These are phyloP conservation scores for Gnathonemus echidnorhynchus DNA, from an alignment of 2,113 vertebrate species.

Conservation along the genomic window DNA sequence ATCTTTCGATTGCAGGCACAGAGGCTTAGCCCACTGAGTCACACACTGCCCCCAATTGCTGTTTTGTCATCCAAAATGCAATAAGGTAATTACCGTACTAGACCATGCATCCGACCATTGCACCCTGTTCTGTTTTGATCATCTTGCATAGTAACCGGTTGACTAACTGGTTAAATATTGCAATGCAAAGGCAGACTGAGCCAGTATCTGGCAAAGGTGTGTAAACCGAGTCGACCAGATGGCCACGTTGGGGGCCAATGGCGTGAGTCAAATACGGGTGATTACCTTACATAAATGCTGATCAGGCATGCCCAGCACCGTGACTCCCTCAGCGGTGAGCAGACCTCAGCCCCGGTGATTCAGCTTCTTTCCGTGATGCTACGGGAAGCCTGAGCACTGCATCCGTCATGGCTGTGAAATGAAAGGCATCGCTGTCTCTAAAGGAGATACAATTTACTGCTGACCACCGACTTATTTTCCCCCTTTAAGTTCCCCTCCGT, in stretches of 20 bases:
- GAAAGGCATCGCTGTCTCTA: not conserved
- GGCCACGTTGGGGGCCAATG: not conserved
- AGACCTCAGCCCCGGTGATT: not conserved
- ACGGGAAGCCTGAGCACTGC: not conserved
- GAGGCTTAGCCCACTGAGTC: too few species aligned
- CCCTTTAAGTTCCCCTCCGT: not conserved
- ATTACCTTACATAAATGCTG: not conserved
- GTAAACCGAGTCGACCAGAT: not conserved
- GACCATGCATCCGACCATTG: not conserved
- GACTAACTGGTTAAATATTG: not conserved
- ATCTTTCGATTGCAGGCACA: too few species aligned
- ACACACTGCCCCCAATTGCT: not conserved
- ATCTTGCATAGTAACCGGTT: not conserved
- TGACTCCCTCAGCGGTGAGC: not conserved
- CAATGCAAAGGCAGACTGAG: not conserved
- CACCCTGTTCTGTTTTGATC: not conserved
- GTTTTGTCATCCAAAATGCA: not conserved
- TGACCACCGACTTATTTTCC: not conserved
- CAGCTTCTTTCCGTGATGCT: not conserved
- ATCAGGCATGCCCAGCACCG: not conserved
- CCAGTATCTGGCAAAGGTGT: not conserved
- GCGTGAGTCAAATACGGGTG: not conserved
- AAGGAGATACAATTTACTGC: not conserved
- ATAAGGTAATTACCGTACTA: not conserved
- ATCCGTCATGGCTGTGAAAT: not conserved